Conservation (phyloP, 2,113 vertebrate species). For the Pollachius pollachius region DNA sequence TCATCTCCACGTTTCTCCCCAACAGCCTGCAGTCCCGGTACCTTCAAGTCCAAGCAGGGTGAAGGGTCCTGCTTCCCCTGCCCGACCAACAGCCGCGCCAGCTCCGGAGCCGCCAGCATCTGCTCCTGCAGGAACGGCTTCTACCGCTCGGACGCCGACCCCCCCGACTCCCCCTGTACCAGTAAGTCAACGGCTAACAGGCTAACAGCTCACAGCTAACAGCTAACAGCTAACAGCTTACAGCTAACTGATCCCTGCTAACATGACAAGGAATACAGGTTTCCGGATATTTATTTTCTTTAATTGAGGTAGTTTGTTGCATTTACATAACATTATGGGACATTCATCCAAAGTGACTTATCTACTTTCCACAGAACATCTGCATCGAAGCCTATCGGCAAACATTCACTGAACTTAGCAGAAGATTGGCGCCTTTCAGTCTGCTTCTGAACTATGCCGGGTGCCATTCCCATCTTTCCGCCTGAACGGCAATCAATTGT, state of each 20-base stretch:
- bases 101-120: conserved; percentile 80
- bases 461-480: conserved; percentile 26
- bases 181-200: conserved; percentile 79
- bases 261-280: no score
- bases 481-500: conserved; percentile 51
- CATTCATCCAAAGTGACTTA: no score
- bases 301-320: no score
- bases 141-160: conserved; percentile 88
- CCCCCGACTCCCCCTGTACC: conserved; percentile 86
- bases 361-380: no score
- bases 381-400: no score
- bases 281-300: no score
- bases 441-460: background rate
- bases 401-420: background rate
- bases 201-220: no score
- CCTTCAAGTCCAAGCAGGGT: conserved; percentile 94
- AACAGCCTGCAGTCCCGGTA: conserved; percentile 86
- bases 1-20: conserved; percentile 17
- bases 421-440: background rate
- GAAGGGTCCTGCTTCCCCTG: conserved; percentile 86
- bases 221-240: no score
- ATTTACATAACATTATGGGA: no score
- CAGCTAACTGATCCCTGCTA: no score
- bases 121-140: conserved; percentile 88
- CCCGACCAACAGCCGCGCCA: conserved; percentile 88